A percentile compares a stretch with the other conserved stretches of the same genome.
Evolutionary conservation across 2,888 invertebrate species (phyloP).

Genomic region (Mythimna lalbum): DNA sequence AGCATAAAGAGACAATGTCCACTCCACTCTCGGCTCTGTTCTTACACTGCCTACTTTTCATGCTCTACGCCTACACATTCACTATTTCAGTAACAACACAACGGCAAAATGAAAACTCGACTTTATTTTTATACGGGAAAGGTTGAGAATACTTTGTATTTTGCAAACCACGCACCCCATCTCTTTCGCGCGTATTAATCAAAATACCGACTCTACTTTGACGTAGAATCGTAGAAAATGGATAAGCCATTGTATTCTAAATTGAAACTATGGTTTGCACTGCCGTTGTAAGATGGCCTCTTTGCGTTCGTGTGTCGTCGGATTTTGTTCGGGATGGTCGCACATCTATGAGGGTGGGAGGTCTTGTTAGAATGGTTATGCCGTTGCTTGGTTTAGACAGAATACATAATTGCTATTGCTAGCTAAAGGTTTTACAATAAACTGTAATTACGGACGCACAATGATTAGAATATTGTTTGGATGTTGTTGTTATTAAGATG

Average conservation of each 20-base stretch:
- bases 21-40: slow-evolving; percentile 82
- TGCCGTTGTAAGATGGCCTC: slow-evolving; percentile 76
- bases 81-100: slow-evolving; percentile 86
- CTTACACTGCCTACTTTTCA: slow-evolving; percentile 90
- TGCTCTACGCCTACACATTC: slow-evolving; percentile 89
- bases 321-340: slow-evolving; percentile 34
- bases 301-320: slow-evolving; percentile 60
- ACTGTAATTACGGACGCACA: slow-evolving; percentile 67
- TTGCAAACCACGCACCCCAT: slow-evolving; percentile 80
- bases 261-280: slow-evolving; percentile 88
- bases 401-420: slow-evolving; percentile 85
- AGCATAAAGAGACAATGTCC: slow-evolving; percentile 77
- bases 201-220: slow-evolving; percentile 90
- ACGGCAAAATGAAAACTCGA: slow-evolving; percentile 73
- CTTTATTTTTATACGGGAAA: slow-evolving; percentile 73
- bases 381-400: slow-evolving; percentile 85
- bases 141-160: slow-evolving; percentile 70
- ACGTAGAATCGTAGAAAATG: slow-evolving; percentile 90
- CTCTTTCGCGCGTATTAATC: slow-evolving; percentile 90
- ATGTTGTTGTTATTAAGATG: slow-evolving; percentile 72
- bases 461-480: slow-evolving; percentile 82
- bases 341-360: slow-evolving; percentile 68
- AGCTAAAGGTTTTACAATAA: slow-evolving; percentile 70
- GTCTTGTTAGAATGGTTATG: slow-evolving; percentile 65
- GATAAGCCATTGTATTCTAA: slow-evolving; percentile 90